Percentiles rank a stretch among this genome's conserved stretches.
Conservation (phyloP, 2,888 invertebrate species). For the Argyra leucocephala region DNA sequence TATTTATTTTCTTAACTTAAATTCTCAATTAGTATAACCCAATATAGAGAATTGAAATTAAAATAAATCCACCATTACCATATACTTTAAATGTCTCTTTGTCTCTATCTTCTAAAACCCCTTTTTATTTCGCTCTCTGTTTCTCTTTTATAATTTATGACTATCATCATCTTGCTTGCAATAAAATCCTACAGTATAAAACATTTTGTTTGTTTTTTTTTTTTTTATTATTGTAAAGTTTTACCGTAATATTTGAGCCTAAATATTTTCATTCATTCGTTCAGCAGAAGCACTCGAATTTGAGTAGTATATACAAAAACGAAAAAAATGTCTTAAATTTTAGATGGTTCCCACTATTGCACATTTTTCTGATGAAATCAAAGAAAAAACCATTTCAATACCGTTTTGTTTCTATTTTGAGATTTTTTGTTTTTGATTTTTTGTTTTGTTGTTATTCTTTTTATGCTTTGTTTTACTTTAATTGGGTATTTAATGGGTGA, state of each 20-base stretch:
- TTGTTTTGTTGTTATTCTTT: background rate
- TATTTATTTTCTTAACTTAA: too few relatives aligned
- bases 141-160: background rate
- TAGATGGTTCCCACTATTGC: too few relatives aligned
- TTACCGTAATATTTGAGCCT: background rate
- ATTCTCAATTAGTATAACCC: too few relatives aligned
- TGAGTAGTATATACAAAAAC: too few relatives aligned
- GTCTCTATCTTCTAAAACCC: too few relatives aligned
- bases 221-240: background rate
- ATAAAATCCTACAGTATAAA: background rate
- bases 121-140: too few relatives aligned
- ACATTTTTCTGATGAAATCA: too few relatives aligned
- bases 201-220: too few relatives aligned
- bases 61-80: too few relatives aligned
- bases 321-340: too few relatives aligned
- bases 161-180: background rate
- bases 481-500: background rate
- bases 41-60: too few relatives aligned
- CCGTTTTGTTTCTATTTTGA: background rate
- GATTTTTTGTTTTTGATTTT: background rate
- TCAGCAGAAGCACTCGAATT: background rate
- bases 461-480: background rate
- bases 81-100: too few relatives aligned
- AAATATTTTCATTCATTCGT: background rate
- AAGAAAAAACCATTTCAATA: background rate